Conservation (phyloP, 2,113 vertebrate genomes). For the Riparia riparia region DNA sequence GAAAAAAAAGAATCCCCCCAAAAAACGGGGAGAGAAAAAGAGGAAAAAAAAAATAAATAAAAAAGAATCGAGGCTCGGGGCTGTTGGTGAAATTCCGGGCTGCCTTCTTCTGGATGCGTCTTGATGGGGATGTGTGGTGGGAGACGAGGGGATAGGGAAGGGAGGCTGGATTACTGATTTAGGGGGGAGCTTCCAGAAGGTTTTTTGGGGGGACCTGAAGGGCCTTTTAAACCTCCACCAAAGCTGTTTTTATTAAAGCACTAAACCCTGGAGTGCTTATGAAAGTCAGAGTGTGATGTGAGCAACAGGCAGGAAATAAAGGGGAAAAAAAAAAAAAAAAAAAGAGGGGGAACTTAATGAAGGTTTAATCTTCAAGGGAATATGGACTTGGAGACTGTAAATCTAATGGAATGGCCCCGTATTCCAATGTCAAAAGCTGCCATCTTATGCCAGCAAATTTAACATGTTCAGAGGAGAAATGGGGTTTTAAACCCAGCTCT, state of each 20-base stretch:
- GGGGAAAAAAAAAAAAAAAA: not conserved
- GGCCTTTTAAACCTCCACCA: constrained; percentile 64
- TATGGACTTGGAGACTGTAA: constrained; percentile 73
- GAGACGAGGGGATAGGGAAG: constrained; percentile 6
- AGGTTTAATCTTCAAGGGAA: constrained; percentile 82
- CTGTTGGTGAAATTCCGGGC: constrained; percentile 17
- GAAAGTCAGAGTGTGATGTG: constrained; percentile 74
- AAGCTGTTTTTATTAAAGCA: constrained; percentile 73
- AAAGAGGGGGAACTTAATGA: constrained; percentile 74
- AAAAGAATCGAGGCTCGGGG: not conserved
- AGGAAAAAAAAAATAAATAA: not conserved
- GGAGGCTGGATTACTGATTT: constrained; percentile 17
- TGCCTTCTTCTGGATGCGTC: constrained; percentile 30
- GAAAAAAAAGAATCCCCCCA: not conserved
- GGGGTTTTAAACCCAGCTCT: constrained; percentile 30
- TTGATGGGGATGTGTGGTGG: constrained; percentile 19
- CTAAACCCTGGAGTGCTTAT: constrained; percentile 67
- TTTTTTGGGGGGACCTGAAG: constrained; percentile 69
- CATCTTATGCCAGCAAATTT: constrained; percentile 61
- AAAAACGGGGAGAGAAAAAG: not conserved
- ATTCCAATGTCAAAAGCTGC: constrained; percentile 75
- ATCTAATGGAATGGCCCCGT: constrained; percentile 72
- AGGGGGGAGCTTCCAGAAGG: constrained; percentile 66
- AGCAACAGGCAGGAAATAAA: constrained; percentile 77
- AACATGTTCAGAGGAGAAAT: constrained; percentile 1